Evolutionary conservation across 2,113 vertebrate species (phyloP), one percentile per base, ranked within the genome.

Genomic region (Sylvilagus bachmani): DNA sequence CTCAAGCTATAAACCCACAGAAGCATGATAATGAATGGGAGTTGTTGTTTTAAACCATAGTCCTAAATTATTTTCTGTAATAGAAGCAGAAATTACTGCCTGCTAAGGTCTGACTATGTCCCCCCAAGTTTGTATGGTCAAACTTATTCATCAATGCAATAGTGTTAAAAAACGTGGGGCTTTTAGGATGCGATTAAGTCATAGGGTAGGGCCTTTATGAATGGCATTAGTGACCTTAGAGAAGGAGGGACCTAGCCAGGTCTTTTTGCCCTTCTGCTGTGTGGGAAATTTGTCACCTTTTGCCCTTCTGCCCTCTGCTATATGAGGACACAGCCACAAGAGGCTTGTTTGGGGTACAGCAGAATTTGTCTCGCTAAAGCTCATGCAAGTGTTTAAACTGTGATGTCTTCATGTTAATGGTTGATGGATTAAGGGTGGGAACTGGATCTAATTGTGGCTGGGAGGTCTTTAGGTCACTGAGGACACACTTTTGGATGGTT

Each of bases 51-150:
- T 81, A 86, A 77, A 38, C 29, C 27, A 81, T 66, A 49, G 44
- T 33, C 80, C 80, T 77, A 77, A 92, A 25, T 78, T n/a, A 19
- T 66, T 95, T 86, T 31, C 38, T 55, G 31, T 75, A 70, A 61
- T 27, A 77, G 61, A 84, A 75, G 24, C 7, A 51, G 55, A 64
- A 53, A 49, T 25, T 25, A 6, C 19, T 53, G 29, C 19, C n/a
- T 77, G 9, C 10, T 77, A 25, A 14, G 13, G 77, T 55, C 27
- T 21, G n/a, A 81, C n/a, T 53, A 25, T 31, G 70, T 81, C 75
- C 51, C 22, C 61, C 84, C 24, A 19, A 22, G 53, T 25, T 64
- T 44, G 14, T 5, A 17, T 12, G 17, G n/a, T 67, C 11, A 51
- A 62, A 27, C 33, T 86, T 36, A 86, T 8, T 22, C 49, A 81